Base-by-base conservation (phyloP, 2,113 vertebrate species). In the Probosciger aterrimus region DNA sequence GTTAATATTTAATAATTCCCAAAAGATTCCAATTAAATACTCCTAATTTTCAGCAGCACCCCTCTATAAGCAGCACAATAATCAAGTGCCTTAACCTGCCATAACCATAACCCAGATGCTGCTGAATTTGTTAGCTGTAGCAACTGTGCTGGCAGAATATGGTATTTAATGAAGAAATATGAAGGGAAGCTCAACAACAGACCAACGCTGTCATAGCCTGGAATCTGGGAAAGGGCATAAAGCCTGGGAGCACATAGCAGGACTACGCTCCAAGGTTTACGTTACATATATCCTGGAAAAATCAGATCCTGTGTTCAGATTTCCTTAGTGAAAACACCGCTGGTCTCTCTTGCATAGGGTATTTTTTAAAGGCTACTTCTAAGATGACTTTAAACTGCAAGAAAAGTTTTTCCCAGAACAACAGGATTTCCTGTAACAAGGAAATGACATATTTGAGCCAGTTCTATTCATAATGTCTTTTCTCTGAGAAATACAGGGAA, bases 391-490 rank as follows among this genome's bases (percentile, higher is more conserved):
- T 50, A 74, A 83, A 84, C 2, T 0, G 16, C 4, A 70, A 86
- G 80, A 77, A 84, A 78, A 75, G 37, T 31, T 22, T 93, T 93
- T 84, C 77, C 88, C 94, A 92, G 92, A 93, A 78, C 44, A 78
- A 94, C 92, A 95, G 89, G 89, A 95, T 92, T 94, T 96, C 95
- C 94, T 89, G 83, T 37, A 30, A 68, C 75, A 91, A 93, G 92
- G 92, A 96, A 95, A 95, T 89, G 3, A 92, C 81, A 37, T 14
- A n/a, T 67, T 86, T 78, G 76, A 68, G 68, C n/a, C 76, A 59
- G 41, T 59, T 88, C 80, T 74, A 35, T 63, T 86, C 80, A 83
- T 43, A 80, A 65, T 2, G 31, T 4, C 39, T 78, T 68, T 92
- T 88, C 43, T 39, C 85, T 71, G 67, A 93, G 43, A 93, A 93